phyloP scores from a whole-genome alignment of 2,113 vertebrate genomes.

The Semnopithecus entellus region DNA sequence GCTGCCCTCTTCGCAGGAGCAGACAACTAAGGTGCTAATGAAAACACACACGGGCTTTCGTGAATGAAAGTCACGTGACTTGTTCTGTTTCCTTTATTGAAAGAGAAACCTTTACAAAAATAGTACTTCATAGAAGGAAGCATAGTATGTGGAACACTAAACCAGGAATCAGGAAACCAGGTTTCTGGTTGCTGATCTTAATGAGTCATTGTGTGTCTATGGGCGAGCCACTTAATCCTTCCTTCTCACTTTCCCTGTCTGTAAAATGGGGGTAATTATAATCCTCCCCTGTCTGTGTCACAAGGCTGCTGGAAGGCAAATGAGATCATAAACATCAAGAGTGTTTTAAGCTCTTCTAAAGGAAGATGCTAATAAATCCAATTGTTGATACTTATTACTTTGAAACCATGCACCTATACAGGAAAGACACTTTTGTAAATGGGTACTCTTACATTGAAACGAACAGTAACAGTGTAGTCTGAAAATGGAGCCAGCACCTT shows the following conservation, averaged over 20 bases:
- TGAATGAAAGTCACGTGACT: conserved; percentile 78
- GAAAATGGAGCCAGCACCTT: neutral
- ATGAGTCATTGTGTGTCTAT: conserved; percentile 10
- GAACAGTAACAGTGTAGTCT: too few species aligned
- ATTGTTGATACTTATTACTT: neutral
- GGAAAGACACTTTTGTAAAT: neutral
- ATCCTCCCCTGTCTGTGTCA: neutral
- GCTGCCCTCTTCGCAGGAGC: neutral
- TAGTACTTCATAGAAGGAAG: conserved; percentile 43
- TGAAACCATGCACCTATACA: neutral
- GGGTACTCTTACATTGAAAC: neutral
- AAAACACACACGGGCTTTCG: conserved; percentile 46
- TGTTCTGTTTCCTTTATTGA: conserved; percentile 65
- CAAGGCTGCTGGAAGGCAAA: neutral
- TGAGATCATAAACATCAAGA: neutral
- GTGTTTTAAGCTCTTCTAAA: neutral
- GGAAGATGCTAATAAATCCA: neutral
- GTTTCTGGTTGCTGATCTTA: conserved; percentile 46
- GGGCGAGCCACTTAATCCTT: neutral
- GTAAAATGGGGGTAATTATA: conserved; percentile 18
- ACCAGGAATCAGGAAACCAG: conserved; percentile 48
- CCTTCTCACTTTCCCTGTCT: conserved; percentile 27
- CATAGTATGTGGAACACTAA: conserved; percentile 18
- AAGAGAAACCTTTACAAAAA: conserved; percentile 73
- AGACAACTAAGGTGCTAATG: conserved; percentile 38